Percentiles rank a stretch among this genome's conserved stretches.
phyloP scores from a whole-genome alignment of 2,113 vertebrate species.

The Callithrix jacchus region DNA sequence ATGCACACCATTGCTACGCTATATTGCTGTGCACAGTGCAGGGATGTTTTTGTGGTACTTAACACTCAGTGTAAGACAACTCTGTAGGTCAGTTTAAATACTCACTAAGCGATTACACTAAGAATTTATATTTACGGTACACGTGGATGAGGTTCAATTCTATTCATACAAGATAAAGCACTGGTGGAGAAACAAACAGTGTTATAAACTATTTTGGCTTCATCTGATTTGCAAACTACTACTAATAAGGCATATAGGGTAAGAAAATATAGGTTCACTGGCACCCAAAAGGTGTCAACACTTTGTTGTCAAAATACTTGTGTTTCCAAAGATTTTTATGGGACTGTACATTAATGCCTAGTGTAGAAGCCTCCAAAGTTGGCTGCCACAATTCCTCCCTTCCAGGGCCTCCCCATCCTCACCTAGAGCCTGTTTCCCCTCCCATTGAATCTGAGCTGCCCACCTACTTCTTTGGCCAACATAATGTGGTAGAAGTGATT shows the following conservation, averaged over 20 bases:
- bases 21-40: fast-evolving
- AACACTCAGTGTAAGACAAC: background rate
- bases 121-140: background rate
- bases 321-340: background rate
- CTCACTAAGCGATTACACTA: background rate
- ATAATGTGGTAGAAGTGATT: background rate
- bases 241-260: background rate
- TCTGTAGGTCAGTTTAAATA: background rate
- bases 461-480: background rate
- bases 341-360: background rate
- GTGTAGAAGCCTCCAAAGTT: background rate
- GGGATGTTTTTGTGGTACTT: background rate
- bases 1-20: background rate
- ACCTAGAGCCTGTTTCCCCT: background rate
- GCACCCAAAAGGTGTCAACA: background rate
- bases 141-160: background rate
- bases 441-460: background rate
- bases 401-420: background rate
- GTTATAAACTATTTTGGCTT: background rate
- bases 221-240: background rate
- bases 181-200: background rate
- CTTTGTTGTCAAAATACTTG: background rate
- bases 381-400: background rate
- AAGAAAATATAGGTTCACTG: background rate
- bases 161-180: background rate